phyloP scores from a whole-genome alignment of 2,888 invertebrate genomes.

The Keiferia lycopersicella region DNA sequence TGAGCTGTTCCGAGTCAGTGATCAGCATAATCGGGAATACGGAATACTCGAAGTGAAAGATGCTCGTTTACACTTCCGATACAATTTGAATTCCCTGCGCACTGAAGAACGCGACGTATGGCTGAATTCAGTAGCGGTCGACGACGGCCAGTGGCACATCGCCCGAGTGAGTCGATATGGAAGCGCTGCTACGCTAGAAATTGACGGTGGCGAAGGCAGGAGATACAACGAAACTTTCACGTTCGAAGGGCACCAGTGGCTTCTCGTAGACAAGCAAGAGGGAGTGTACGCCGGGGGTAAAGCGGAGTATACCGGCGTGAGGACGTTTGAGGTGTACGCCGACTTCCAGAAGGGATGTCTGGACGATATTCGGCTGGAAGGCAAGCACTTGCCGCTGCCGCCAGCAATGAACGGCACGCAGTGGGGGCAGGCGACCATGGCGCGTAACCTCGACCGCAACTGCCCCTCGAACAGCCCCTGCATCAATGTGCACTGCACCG shows the following conservation, averaged over 20 bases:
- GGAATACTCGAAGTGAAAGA: conserved; percentile 96
- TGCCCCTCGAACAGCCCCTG: conserved; percentile 98
- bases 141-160: conserved; percentile 98
- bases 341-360: conserved; percentile 95
- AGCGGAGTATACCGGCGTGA: conserved; percentile 96
- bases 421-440: conserved; percentile 98
- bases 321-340: conserved; percentile 96
- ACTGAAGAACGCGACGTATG: conserved; percentile 95
- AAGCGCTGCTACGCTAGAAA: conserved; percentile 93
- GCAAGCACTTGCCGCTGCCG: conserved; percentile 95
- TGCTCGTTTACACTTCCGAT: conserved; percentile 93
- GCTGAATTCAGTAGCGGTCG: conserved; percentile 93
- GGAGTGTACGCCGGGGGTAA: conserved; percentile 98
- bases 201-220: conserved; percentile 97
- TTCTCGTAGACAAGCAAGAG: conserved; percentile 95
- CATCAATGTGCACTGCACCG: conserved; percentile 95
- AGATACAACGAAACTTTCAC: conserved; percentile 96
- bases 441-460: conserved; percentile 93
- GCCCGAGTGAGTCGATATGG: conserved; percentile 95
- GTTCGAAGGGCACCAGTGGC: conserved; percentile 95
- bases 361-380: conserved; percentile 91
- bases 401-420: conserved; percentile 97
- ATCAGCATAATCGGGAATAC: conserved; percentile 96
- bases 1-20: conserved; percentile 95
- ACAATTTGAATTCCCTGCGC: conserved; percentile 94